Conservation (phyloP, 2,797 vertebrate species). For the Clarias laeviceps region DNA sequence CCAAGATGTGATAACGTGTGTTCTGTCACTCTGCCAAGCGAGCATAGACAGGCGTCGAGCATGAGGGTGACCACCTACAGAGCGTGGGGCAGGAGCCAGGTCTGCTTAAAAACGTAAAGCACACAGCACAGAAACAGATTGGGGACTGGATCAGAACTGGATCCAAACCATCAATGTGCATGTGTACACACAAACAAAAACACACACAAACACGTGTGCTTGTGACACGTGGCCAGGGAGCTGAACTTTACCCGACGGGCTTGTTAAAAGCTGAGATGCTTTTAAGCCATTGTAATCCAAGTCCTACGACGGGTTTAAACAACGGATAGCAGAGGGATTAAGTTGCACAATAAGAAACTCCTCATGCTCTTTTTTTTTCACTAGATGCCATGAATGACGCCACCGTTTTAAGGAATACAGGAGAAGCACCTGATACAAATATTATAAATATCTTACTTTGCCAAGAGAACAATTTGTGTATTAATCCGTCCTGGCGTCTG, state of each 20-base stretch:
- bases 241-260: conserved; percentile 5
- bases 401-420: conserved; percentile 20
- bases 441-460: conserved; percentile 36
- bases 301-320: conserved; percentile 40
- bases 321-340: conserved; percentile 45
- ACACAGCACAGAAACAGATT: conserved; percentile 13
- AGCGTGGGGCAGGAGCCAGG: conserved; percentile 36
- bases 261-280: conserved; percentile 18
- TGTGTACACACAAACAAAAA: not conserved
- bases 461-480: conserved; percentile 43
- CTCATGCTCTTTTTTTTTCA: conserved; percentile 16
- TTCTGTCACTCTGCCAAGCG: conserved; percentile 56
- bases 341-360: conserved; percentile 45
- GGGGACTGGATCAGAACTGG: conserved; percentile 35
- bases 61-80: conserved; percentile 53
- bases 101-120: conserved; percentile 30
- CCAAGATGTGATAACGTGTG: conserved; percentile 60
- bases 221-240: conserved; percentile 3
- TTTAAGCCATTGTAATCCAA: conserved; percentile 48
- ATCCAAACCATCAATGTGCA: conserved; percentile 10
- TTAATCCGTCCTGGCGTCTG: conserved; percentile 32
- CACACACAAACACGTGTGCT: not conserved
- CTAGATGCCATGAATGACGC: conserved; percentile 37
- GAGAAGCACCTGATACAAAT: conserved; percentile 27
- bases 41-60: conserved; percentile 36